Conservation (phyloP, 2,113 vertebrate genomes). For the Potamarius usumacintae region DNA sequence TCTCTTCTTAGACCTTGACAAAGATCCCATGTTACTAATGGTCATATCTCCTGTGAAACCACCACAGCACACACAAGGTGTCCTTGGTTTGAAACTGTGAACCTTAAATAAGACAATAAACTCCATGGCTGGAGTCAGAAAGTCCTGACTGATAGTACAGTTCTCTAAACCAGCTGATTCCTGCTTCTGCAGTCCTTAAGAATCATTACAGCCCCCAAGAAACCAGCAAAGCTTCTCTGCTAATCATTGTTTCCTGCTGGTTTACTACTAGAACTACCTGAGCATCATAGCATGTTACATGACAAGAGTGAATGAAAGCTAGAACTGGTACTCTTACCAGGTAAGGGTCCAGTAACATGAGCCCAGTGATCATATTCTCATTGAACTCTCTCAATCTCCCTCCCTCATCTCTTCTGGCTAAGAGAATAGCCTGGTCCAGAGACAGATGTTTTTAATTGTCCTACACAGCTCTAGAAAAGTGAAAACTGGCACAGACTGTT, state of each 20-base stretch:
- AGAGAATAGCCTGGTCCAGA: not conserved
- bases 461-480: not conserved
- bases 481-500: constrained; percentile 35
- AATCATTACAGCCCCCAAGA: not conserved
- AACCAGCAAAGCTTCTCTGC: not conserved
- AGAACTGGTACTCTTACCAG: not conserved
- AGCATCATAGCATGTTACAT: not conserved
- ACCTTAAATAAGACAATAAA: not conserved
- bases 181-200: not conserved
- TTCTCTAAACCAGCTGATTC: not conserved
- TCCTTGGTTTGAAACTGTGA: constrained; percentile 2
- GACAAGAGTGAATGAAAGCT: not conserved
- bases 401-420: not conserved
- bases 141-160: not conserved
- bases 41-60: constrained; percentile 32
- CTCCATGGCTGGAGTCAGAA: not conserved
- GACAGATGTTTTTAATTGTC: constrained; percentile 47
- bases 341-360: constrained; percentile 10
- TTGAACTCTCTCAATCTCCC: not conserved
- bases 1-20: constrained; percentile 41
- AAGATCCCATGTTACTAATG: constrained; percentile 26
- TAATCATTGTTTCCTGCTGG: constrained; percentile 8
- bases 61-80: not conserved
- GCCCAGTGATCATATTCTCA: constrained; percentile 11
- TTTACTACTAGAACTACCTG: not conserved